Conservation (phyloP, 2,888 invertebrate genomes). For the Subacronicta megacephala region DNA sequence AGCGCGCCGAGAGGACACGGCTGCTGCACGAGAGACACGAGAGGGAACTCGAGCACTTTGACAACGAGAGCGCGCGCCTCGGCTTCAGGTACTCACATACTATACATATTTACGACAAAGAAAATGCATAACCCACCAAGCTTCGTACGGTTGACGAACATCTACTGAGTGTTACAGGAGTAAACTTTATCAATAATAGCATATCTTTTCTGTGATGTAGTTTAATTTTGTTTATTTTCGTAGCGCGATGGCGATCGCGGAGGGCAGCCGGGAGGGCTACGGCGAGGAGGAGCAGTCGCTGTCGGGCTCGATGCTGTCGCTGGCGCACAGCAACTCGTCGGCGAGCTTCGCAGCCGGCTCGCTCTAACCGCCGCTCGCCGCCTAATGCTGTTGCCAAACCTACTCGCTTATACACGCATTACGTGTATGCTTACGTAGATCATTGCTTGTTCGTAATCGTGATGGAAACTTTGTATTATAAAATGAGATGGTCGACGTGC, state of each 20-base stretch:
- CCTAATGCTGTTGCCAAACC: slow-evolving; percentile 56
- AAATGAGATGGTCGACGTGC: slow-evolving; percentile 13
- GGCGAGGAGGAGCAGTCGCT: slow-evolving; percentile 97
- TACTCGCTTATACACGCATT: slow-evolving; percentile 30
- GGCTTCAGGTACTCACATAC: slow-evolving; percentile 95
- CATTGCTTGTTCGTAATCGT: slow-evolving; percentile 46
- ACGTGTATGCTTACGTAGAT: slow-evolving; percentile 46
- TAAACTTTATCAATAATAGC: too few species aligned
- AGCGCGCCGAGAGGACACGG: slow-evolving; percentile 96
- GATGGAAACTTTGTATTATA: slow-evolving; percentile 27
- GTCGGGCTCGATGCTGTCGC: slow-evolving; percentile 98
- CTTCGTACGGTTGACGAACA: too few species aligned
- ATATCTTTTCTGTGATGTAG: too few species aligned
- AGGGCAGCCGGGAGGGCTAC: slow-evolving; percentile 96
- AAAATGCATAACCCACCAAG: too few species aligned
- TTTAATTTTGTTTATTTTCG: background rate
- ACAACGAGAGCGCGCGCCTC: slow-evolving; percentile 97
- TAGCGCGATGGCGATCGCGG: slow-evolving; percentile 97
- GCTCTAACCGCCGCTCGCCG: slow-evolving; percentile 83
- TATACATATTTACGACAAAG: too few species aligned
- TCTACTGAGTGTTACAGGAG: too few species aligned
- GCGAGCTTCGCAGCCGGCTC: slow-evolving; percentile 96
- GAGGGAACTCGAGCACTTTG: slow-evolving; percentile 97
- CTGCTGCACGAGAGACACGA: slow-evolving; percentile 97
- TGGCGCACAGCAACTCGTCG: slow-evolving; percentile 98